Evolutionary conservation across 2,113 vertebrate species (phyloP).

Genomic region (Heptranchias perlo): DNA sequence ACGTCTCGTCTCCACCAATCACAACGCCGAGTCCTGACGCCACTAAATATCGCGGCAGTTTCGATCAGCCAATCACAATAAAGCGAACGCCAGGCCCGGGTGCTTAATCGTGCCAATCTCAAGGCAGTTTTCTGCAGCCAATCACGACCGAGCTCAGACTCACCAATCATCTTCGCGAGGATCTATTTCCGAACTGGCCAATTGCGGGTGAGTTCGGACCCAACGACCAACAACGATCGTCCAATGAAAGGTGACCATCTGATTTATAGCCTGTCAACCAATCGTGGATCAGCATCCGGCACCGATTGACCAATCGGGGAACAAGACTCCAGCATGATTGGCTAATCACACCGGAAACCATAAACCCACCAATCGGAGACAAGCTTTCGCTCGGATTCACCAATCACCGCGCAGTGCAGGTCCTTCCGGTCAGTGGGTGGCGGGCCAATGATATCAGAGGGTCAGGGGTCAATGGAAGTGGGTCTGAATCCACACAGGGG

Average conservation of each 20-base stretch:
- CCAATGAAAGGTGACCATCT: neutral
- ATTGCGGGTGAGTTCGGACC: neutral
- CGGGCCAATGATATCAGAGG: no score
- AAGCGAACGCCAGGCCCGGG: no score
- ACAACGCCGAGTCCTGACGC: neutral
- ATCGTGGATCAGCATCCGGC: no score
- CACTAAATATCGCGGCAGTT: no score
- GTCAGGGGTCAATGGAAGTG: neutral
- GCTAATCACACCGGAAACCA: no score
- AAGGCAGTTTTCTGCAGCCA: neutral
- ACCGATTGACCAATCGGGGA: neutral
- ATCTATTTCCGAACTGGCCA: neutral
- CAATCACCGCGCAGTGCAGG: neutral
- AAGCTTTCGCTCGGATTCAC: neutral
- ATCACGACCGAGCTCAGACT: neutral
- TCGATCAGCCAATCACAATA: neutral
- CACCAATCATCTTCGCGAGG: neutral
- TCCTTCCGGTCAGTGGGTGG: no score
- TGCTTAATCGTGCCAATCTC: neutral
- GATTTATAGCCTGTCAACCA: neutral
- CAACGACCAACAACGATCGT: neutral
- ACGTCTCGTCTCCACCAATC: neutral
- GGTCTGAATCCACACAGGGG: no score
- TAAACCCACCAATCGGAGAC: neutral
- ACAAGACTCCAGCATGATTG: neutral